Evolutionary conservation across 2,888 invertebrate genomes (phyloP).

Genomic region (Rotaria socialis): DNA sequence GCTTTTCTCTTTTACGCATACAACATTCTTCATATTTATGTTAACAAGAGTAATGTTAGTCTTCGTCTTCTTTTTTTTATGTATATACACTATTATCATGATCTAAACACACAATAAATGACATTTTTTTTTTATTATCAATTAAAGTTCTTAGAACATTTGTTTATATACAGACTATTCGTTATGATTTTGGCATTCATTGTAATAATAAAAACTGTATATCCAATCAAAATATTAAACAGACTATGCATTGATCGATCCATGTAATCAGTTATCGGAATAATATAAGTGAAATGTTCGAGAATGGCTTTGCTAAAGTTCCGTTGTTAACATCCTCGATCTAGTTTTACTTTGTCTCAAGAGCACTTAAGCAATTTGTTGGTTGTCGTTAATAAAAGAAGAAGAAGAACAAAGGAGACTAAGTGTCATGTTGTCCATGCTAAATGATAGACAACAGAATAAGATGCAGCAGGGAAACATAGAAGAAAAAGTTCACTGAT

Average conservation of each 20-base stretch:
- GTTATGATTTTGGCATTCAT: neutral
- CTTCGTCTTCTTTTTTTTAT: too few species aligned
- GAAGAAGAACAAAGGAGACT: neutral
- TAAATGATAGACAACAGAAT: neutral
- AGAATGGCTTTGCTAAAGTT: neutral
- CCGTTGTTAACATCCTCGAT: neutral
- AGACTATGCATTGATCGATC: neutral
- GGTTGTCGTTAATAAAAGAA: neutral
- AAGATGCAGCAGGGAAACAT: neutral
- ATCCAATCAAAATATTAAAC: neutral
- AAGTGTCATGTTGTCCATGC: conserved; percentile 9
- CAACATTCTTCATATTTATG: neutral
- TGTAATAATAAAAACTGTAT: neutral
- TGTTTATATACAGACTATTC: neutral
- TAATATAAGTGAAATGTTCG: neutral
- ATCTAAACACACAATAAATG: neutral
- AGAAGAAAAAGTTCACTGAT: neutral
- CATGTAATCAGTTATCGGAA: neutral
- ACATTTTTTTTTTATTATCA: neutral
- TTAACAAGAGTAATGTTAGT: neutral
- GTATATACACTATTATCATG: too few species aligned
- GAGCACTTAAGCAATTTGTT: neutral
- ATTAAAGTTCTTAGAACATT: neutral
- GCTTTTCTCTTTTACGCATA: neutral
- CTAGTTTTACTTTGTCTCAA: neutral